Base-by-base conservation (phyloP, 2,888 invertebrate genomes). In the Hedychridium roseum region DNA sequence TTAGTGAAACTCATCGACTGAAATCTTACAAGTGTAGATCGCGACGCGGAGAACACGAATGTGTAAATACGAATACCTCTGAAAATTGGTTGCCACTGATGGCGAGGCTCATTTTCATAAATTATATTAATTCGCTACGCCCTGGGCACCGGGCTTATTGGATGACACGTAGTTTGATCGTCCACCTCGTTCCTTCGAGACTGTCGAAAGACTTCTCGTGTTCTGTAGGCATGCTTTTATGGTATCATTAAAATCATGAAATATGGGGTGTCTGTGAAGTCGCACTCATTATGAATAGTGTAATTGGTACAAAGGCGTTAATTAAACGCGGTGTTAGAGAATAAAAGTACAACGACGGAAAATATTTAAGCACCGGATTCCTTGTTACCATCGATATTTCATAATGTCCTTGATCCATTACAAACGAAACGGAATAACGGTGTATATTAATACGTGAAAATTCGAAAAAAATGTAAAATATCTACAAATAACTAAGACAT, bases 21-120 rank as follows among this genome's bases (percentile, higher is more conserved):
- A 47, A 51, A 36, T 44, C 43, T 43, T 42, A 26, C 35, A 26
- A 28, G 31, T 18, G 20, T 28, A 7, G 35, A 35, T 35, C 35
- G 35, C 28, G 28, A 9, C 18, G 38, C 5, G 15, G 5, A 30
- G n/a, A 7, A 27, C 27, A 17, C 23, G 21, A 12, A 23, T 9
- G 18, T 28, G 17, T 30, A 32, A 12, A 35, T 45, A 37, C 35
- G 48, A 51, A 51, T 49, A 36, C 39, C 41, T 27, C 53, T 28
- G 37, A 60, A 68, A 68, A 70, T 71, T 68, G 60, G 57, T 55
- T 62, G 65, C 64, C 66, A 70, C 70, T 68, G 69, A 57, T 63
- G 70, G 57, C 51, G 43, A 51, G 53, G 53, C 74, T 74, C 74
- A 75, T 76, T 76, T 75, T 74, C 74, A 76, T 75, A 76, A 76